Evolutionary conservation across 2,888 invertebrate species (phyloP).

Genomic region (Pristionchus arcanus): DNA sequence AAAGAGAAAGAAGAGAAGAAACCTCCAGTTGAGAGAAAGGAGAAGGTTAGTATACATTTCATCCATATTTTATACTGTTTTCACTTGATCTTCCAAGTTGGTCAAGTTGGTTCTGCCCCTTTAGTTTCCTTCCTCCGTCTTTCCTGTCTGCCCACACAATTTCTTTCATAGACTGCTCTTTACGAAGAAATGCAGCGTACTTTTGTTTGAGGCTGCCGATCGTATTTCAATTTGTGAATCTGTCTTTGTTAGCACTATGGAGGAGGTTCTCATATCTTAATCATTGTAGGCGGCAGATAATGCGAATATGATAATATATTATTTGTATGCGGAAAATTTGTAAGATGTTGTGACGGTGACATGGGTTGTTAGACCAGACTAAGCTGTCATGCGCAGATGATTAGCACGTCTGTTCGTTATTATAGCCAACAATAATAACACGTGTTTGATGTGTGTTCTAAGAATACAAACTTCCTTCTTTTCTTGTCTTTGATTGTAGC

Average conservation of each 20-base stretch:
- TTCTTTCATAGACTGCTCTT: not conserved
- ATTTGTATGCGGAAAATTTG: not conserved
- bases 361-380: not conserved
- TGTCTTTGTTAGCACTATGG: not conserved
- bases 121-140: not conserved
- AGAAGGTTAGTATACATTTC: not conserved
- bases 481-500: not conserved
- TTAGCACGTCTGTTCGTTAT: not conserved
- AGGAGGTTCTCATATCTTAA: not conserved
- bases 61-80: not conserved
- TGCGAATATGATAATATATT: not conserved
- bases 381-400: not conserved
- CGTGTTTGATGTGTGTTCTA: not conserved
- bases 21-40: not conserved
- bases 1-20: slow-evolving; percentile 19
- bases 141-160: not conserved
- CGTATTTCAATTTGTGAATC: not conserved
- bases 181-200: not conserved
- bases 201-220: not conserved
- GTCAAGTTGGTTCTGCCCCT: not conserved
- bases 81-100: not conserved
- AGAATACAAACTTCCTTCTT: slow-evolving; percentile 13
- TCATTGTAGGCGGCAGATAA: not conserved
- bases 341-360: not conserved
- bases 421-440: not conserved